These are phyloP conservation scores for Pipistrellus nathusii DNA, from an alignment of 2,797 vertebrate genomes.

Conservation along the genomic window DNA sequence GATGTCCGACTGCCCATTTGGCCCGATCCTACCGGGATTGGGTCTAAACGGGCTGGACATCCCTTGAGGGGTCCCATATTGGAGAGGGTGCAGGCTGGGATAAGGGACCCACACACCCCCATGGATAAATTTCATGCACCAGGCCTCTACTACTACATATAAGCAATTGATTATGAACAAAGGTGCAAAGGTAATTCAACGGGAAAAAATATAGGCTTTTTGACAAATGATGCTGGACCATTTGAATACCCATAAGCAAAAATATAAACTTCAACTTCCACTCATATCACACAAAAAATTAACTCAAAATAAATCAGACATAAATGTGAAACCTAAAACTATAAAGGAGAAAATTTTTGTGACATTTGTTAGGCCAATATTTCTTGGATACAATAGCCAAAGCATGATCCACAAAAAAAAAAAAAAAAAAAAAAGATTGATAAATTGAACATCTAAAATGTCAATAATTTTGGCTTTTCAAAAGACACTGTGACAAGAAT, in stretches of 20 bases:
- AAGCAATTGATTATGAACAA: background rate
- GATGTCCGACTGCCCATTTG: no score
- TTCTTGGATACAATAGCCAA: background rate
- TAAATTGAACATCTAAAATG: background rate
- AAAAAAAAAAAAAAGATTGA: constrained; percentile 17
- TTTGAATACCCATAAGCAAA: background rate
- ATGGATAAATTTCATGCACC: no score
- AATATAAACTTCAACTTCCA: background rate
- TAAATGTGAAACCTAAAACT: background rate
- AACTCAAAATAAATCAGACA: background rate
- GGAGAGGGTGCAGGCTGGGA: no score
- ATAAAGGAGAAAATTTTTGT: background rate
- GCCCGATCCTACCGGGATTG: no score
- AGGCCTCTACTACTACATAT: background rate
- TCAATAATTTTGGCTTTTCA: background rate
- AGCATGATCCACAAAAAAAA: background rate
- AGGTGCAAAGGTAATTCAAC: background rate
- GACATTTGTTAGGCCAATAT: background rate
- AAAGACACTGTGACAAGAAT: background rate
- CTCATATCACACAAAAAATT: background rate
- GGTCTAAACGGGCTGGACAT: no score
- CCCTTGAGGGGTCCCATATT: no score
- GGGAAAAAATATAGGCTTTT: background rate
- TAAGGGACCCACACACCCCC: no score
- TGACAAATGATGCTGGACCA: background rate